Evolutionary conservation across 2,113 vertebrate species (phyloP).

Genomic region (Platysteira castanea): DNA sequence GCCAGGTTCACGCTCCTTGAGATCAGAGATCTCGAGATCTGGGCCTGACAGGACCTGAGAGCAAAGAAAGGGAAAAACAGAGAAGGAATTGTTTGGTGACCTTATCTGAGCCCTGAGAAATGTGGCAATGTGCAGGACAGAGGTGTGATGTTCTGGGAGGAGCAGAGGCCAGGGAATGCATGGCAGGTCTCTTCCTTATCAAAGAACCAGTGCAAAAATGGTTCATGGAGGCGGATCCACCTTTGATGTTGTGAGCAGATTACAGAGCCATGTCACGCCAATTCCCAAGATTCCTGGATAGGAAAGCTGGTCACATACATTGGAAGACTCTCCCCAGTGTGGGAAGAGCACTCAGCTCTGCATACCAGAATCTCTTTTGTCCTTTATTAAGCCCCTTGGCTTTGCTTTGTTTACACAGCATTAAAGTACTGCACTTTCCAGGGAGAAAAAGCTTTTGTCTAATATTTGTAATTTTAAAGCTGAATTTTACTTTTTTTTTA

Average conservation of each 20-base stretch:
- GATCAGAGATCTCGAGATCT: background rate
- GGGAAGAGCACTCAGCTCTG: background rate
- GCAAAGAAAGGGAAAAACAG: background rate
- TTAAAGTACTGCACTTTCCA: background rate
- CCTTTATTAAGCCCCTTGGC: background rate
- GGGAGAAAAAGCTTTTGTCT: background rate
- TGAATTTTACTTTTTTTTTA: background rate
- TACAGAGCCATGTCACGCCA: background rate
- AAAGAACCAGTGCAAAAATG: background rate
- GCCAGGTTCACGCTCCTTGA: background rate
- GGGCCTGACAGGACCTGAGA: background rate
- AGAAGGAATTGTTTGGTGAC: background rate
- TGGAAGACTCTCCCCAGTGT: background rate
- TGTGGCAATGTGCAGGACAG: background rate
- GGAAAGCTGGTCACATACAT: background rate
- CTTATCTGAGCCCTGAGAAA: background rate
- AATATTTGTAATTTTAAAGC: background rate
- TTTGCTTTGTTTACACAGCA: background rate
- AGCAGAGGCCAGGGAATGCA: background rate
- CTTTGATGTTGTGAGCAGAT: conserved; percentile 9
- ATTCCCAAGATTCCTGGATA: background rate
- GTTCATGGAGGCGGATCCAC: background rate
- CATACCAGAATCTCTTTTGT: background rate
- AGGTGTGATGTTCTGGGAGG: background rate
- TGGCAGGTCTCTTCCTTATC: background rate